Base-by-base conservation (phyloP, 1,140 invertebrate genomes). In the Mizuhopecten yessoensis region DNA sequence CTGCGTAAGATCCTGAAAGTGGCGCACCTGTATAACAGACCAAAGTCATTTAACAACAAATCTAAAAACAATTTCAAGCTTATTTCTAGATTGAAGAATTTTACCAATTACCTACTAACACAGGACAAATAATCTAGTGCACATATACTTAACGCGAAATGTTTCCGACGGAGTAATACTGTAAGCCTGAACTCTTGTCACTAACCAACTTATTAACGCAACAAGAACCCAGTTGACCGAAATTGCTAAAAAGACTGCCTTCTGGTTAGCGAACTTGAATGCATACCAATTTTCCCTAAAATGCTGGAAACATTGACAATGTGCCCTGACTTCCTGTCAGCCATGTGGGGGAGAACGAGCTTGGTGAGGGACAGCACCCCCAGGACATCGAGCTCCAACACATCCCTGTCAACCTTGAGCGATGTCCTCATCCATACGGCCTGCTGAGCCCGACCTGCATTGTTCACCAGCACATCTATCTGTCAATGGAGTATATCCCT, bases 371-470 rank as follows among this genome's bases (percentile, higher is more conserved):
- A 97, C 0, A 99, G 94, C 9, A 97, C 96, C 0, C 98, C 97
- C 92, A 99, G 98, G 0, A 98, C 98, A 96, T 99, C 98, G 49
- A 99, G 94, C 33, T 99, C 97, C 94, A 99, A 98, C 92, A 98
- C 96, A 90, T 98, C 97, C 89, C 97, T 97, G 95, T 99, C 98
- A 0, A 99, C 98, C 88, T 97, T 94, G 0, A 98, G 87, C 1
- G 98, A 97, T 91, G 98, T 98, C 1, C 98, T 97, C 91, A 98
- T 97, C 98, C 98, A 99, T 34, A 95, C 91, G 2, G 98, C 98
- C 92, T 98, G 96, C 96, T 99, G 98, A 39, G 98, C 98, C 92
- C 98, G 96, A 11, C 97, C 97, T 86, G 97, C 97, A 95, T 97
- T 97, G 93, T 97, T 97, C 3, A 97, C 95, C 11, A 97, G 91